These are phyloP conservation scores for Tetheella fluctuosa DNA, from an alignment of 2,888 invertebrate genomes.

Conservation along the genomic window DNA sequence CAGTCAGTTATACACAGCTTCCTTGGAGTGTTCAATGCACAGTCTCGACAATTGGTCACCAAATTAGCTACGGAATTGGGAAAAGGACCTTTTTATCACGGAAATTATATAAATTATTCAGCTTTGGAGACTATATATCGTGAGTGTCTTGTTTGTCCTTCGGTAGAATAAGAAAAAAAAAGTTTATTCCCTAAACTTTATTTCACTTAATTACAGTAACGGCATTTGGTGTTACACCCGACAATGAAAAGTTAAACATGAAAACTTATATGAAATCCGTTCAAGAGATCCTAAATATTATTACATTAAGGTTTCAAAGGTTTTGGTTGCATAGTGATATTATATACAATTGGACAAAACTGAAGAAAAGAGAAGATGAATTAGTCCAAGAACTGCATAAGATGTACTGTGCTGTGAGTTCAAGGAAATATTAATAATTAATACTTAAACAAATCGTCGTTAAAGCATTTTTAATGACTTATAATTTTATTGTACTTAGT, in stretches of 20 bases:
- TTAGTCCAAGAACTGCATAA: constrained; percentile 37
- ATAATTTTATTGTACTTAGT: too few species aligned
- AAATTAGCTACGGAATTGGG: constrained; percentile 31
- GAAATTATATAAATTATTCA: not conserved
- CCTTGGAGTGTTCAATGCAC: constrained; percentile 40
- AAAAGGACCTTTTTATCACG: constrained; percentile 34
- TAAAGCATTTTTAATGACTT: too few species aligned
- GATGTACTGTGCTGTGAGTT: constrained; percentile 38
- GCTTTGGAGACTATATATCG: constrained; percentile 18
- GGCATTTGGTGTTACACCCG: constrained; percentile 34
- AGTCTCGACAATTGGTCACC: constrained; percentile 33
- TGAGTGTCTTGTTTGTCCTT: constrained; percentile 25
- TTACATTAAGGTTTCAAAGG: constrained; percentile 38
- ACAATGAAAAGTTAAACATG: constrained; percentile 33
- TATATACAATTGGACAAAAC: constrained; percentile 32
- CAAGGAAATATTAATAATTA: not conserved
- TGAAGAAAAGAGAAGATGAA: constrained; percentile 41
- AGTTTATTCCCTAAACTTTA: too few species aligned
- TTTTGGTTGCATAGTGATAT: constrained; percentile 39
- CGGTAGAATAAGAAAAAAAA: too few species aligned
- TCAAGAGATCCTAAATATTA: constrained; percentile 32
- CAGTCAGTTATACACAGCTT: constrained; percentile 39
- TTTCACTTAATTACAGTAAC: constrained; percentile 38
- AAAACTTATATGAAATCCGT: constrained; percentile 36
- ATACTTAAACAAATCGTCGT: too few species aligned